Conservation (phyloP, 2,113 vertebrate genomes). For the Corythoichthys haematopterus region DNA sequence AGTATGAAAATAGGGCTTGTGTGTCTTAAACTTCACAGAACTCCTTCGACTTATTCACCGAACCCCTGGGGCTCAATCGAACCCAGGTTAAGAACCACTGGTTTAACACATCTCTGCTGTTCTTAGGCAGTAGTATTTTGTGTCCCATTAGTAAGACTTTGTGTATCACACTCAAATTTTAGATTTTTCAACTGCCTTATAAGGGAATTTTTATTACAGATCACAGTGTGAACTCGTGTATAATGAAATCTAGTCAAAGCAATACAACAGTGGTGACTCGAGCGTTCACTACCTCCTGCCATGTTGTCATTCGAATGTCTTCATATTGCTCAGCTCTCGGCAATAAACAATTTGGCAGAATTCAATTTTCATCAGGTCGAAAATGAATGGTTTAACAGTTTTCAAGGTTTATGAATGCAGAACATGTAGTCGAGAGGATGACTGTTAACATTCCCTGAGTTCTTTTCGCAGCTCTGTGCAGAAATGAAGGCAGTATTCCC, state of each 20-base stretch:
- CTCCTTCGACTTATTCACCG: too few relatives aligned
- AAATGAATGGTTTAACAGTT: background rate
- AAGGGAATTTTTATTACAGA: background rate
- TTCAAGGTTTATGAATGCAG: constrained; percentile 20
- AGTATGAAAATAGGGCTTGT: too few relatives aligned
- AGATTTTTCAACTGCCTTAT: background rate
- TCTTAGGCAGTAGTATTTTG: too few relatives aligned
- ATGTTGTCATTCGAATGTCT: background rate
- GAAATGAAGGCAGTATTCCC: constrained; percentile 18
- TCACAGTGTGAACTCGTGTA: background rate
- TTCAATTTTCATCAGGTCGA: constrained; percentile 21
- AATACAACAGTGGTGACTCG: background rate
- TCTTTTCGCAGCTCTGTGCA: constrained; percentile 13
- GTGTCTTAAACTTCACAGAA: too few relatives aligned
- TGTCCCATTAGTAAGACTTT: too few relatives aligned
- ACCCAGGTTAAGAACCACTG: too few relatives aligned
- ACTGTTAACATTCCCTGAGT: constrained; percentile 19
- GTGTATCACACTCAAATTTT: too few relatives aligned
- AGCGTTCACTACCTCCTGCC: background rate
- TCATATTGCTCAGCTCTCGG: constrained; percentile 11
- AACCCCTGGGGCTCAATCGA: too few relatives aligned
- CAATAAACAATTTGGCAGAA: background rate
- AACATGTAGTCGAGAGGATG: constrained; percentile 25
- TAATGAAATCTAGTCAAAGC: background rate
- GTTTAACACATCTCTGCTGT: too few relatives aligned